These are phyloP conservation scores for Zeuzera pyrina DNA, from an alignment of 2,888 invertebrate genomes.

Conservation along the genomic window DNA sequence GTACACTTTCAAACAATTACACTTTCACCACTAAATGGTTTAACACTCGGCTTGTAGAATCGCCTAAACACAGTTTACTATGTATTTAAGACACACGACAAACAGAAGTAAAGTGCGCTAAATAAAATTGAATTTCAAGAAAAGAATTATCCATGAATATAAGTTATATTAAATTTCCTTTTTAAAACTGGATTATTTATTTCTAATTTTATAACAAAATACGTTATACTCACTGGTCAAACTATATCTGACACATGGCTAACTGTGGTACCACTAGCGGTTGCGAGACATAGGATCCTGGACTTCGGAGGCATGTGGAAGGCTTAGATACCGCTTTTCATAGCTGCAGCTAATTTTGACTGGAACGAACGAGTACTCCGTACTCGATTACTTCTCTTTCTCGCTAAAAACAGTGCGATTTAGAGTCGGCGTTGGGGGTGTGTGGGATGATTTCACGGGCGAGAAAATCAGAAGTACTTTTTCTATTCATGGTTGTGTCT, in stretches of 20 bases:
- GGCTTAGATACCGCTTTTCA: slow-evolving; percentile 96
- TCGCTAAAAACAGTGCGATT: slow-evolving; percentile 51
- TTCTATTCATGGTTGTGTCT: slow-evolving; percentile 67
- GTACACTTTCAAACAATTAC: too few relatives aligned
- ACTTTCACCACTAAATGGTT: too few relatives aligned
- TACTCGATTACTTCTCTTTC: slow-evolving; percentile 95
- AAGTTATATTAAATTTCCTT: too few relatives aligned
- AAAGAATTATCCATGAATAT: too few relatives aligned
- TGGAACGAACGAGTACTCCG: slow-evolving; percentile 99
- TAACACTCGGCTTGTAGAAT: too few relatives aligned
- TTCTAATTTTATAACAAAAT: too few relatives aligned
- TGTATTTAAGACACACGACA: too few relatives aligned
- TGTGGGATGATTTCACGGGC: too few relatives aligned
- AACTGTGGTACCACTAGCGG: slow-evolving; percentile 99
- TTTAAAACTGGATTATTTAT: too few relatives aligned
- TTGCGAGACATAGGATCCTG: slow-evolving; percentile 96
- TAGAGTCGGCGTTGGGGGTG: not conserved
- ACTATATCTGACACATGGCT: slow-evolving; percentile 99
- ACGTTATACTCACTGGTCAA: slow-evolving; percentile 89
- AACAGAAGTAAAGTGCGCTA: too few relatives aligned
- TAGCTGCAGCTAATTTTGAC: slow-evolving; percentile 98
- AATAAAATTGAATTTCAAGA: too few relatives aligned
- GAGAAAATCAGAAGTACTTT: slow-evolving; percentile 64
- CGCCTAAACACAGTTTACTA: too few relatives aligned
- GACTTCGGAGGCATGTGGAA: slow-evolving; percentile 97